Conservation (phyloP, 1,140 invertebrate genomes). For the Trypoxylus dichotomus region DNA sequence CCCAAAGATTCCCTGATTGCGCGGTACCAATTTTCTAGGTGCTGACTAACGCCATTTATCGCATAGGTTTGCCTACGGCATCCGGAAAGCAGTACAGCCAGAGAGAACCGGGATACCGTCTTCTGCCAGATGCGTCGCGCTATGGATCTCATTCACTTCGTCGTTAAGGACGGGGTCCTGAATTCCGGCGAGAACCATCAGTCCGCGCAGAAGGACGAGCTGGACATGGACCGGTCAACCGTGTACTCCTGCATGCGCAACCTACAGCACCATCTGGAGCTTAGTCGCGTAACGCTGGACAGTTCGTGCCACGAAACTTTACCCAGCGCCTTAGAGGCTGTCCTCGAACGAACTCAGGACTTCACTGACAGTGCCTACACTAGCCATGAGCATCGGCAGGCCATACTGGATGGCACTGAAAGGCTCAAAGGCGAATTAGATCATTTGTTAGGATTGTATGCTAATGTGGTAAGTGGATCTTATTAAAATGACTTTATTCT, state of each 20-base stretch:
- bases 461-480: slow-evolving; percentile 71
- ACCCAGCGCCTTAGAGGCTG: slow-evolving; percentile 79
- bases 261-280: slow-evolving; percentile 82
- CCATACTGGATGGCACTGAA: slow-evolving; percentile 65
- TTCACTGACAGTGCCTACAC: slow-evolving; percentile 99
- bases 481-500: not conserved
- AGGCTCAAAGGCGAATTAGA: slow-evolving; percentile 83
- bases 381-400: slow-evolving; percentile 93
- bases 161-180: slow-evolving; percentile 91
- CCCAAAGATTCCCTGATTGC: too few relatives aligned
- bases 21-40: too few relatives aligned
- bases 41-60: too few relatives aligned
- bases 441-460: slow-evolving; percentile 80
- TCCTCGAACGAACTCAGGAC: slow-evolving; percentile 95
- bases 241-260: slow-evolving; percentile 79
- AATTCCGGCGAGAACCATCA: slow-evolving; percentile 44
- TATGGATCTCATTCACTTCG: slow-evolving; percentile 96
- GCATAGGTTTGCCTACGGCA: slow-evolving; percentile 84
- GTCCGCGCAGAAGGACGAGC: slow-evolving; percentile 48
- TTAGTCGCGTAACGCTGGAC: slow-evolving; percentile 70
- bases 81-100: slow-evolving; percentile 88
- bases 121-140: slow-evolving; percentile 96
- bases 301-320: slow-evolving; percentile 72
- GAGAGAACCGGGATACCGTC: slow-evolving; percentile 95
- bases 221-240: slow-evolving; percentile 76